phyloP scores from a whole-genome alignment of 2,113 vertebrate species.

The Parus major region DNA sequence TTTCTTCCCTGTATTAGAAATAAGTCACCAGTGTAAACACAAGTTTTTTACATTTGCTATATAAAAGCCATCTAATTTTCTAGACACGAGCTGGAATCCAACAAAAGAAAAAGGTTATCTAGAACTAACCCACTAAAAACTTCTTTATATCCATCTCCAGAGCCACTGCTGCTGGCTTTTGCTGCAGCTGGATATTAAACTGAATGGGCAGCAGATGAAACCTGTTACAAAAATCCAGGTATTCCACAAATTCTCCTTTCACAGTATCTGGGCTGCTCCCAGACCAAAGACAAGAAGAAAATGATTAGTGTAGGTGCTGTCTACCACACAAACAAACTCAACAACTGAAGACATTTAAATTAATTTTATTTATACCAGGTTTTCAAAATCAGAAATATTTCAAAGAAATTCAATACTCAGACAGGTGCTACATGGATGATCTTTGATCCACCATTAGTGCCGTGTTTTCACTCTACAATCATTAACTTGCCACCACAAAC shows the following conservation, averaged over 20 bases:
- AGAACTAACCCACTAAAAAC: background rate
- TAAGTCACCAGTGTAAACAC: accelerated
- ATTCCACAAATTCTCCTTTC: background rate
- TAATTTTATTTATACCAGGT: constrained; percentile 67
- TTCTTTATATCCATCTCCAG: background rate
- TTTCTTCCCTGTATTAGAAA: background rate
- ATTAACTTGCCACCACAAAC: constrained; percentile 50
- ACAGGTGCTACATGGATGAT: constrained; percentile 64
- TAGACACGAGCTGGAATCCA: background rate
- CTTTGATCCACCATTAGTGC: constrained; percentile 28
- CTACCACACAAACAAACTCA: background rate
- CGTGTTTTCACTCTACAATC: constrained; percentile 32
- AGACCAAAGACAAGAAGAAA: background rate
- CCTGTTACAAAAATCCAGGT: background rate
- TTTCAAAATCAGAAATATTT: constrained; percentile 63
- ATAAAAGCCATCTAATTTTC: background rate
- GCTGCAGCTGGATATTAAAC: background rate
- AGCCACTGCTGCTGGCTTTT: background rate
- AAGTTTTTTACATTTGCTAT: background rate
- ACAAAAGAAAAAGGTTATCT: background rate
- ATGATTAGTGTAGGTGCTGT: background rate
- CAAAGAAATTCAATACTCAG: constrained; percentile 56
- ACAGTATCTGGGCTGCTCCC: background rate
- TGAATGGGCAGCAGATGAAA: background rate
- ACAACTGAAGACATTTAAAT: constrained; percentile 54